Conservation (phyloP, 2,888 invertebrate species). For the Fissipunctia ypsillon region DNA sequence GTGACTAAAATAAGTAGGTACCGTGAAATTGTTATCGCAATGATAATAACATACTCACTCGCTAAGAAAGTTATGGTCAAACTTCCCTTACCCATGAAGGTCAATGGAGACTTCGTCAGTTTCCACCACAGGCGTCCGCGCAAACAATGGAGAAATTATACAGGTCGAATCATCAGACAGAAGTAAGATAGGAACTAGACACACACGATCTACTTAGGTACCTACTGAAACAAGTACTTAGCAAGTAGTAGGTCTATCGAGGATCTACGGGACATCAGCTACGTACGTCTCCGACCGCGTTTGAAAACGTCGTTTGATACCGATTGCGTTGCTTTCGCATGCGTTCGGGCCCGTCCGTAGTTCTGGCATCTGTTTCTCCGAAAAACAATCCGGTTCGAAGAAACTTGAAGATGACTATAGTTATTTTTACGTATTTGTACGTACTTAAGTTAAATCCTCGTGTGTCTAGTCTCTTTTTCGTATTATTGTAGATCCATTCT, state of each 20-base stretch:
- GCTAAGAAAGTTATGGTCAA: background rate
- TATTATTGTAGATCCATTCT: background rate
- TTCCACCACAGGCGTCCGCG: background rate
- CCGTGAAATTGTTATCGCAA: background rate
- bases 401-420: slow-evolving; percentile 3
- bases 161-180: background rate
- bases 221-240: background rate
- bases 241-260: background rate
- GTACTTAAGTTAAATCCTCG: slow-evolving; percentile 33
- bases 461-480: slow-evolving; percentile 46
- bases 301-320: slow-evolving; percentile 36
- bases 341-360: slow-evolving; percentile 36
- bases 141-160: background rate
- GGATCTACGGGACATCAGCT: slow-evolving; percentile 7
- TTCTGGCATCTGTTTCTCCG: background rate
- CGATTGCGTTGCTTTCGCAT: slow-evolving; percentile 48
- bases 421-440: background rate
- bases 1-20: slow-evolving; percentile 18
- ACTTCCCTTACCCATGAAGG: background rate
- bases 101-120: background rate
- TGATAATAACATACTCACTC: background rate
- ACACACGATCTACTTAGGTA: slow-evolving; percentile 40
- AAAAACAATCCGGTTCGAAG: slow-evolving; percentile 2
- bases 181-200: slow-evolving; percentile 40
- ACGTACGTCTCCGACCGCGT: slow-evolving; percentile 44